phyloP scores from a whole-genome alignment of 2,113 vertebrate genomes.

The Rhinoptilus africanus region DNA sequence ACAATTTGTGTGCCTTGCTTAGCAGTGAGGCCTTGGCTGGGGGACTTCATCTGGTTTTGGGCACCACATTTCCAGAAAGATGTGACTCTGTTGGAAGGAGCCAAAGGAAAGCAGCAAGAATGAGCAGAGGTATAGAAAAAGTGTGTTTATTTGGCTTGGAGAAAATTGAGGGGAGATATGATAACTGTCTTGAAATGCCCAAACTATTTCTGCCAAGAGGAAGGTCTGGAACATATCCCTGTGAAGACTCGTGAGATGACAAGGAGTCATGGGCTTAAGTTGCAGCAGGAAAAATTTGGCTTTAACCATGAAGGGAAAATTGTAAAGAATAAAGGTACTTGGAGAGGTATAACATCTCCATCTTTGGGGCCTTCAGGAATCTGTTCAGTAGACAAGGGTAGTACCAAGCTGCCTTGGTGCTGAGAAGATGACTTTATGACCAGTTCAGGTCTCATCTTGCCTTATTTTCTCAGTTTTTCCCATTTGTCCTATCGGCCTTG shows the following conservation, averaged over 20 bases:
- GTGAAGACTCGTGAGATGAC: background rate
- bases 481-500: background rate
- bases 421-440: background rate
- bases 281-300: background rate
- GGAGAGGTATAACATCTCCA: background rate
- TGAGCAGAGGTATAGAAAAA: background rate
- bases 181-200: background rate
- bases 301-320: background rate
- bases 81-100: background rate
- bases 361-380: background rate
- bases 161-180: background rate
- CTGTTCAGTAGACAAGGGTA: background rate
- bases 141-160: background rate
- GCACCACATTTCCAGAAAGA: background rate
- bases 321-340: background rate
- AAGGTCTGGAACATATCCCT: background rate
- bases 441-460: background rate
- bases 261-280: background rate
- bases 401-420: background rate
- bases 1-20: background rate
- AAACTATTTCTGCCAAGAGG: background rate
- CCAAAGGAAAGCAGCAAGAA: background rate
- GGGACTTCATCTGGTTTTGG: background rate
- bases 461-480: background rate
- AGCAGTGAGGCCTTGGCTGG: background rate